Percentiles rank a stretch among this genome's conserved stretches.
These are phyloP conservation scores for Diadegma fenestrale DNA, from an alignment of 2,888 invertebrate genomes.

Conservation along the genomic window DNA sequence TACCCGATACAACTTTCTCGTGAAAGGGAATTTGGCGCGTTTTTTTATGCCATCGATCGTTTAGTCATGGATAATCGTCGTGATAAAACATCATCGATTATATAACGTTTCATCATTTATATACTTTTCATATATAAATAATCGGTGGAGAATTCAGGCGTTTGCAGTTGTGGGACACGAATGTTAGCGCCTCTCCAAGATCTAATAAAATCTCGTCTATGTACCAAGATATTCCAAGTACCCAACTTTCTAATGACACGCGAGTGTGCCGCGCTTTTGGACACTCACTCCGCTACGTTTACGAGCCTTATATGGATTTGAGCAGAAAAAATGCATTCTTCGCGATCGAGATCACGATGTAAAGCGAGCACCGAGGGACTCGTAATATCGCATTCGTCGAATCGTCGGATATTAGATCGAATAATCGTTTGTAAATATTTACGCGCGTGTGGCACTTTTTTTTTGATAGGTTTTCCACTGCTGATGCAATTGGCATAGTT, in stretches of 20 bases:
- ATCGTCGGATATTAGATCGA: slow-evolving; percentile 16
- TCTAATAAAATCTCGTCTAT: slow-evolving; percentile 23
- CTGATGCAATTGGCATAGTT: background rate
- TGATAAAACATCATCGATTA: background rate
- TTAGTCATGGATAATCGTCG: background rate
- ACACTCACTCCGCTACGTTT: slow-evolving; percentile 39
- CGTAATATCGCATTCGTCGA: slow-evolving; percentile 39
- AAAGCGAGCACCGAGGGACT: slow-evolving; percentile 29
- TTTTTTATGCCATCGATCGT: background rate
- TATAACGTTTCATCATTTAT: background rate
- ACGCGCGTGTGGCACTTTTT: slow-evolving; percentile 9
- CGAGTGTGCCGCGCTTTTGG: slow-evolving; percentile 25
- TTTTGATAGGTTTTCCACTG: background rate
- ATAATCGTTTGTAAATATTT: slow-evolving; percentile 10
- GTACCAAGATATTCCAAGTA: slow-evolving; percentile 6
- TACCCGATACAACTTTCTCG: background rate
- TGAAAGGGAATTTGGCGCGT: background rate
- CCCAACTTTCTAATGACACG: slow-evolving; percentile 65
- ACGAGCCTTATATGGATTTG: slow-evolving; percentile 40
- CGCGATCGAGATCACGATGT: slow-evolving; percentile 43
- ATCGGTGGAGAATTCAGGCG: slow-evolving; percentile 16
- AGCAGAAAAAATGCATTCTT: slow-evolving; percentile 55
- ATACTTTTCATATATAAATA: background rate
- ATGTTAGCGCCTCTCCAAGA: slow-evolving; percentile 64
- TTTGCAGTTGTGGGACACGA: slow-evolving; percentile 48